phyloP scores from a whole-genome alignment of 1,140 invertebrate genomes.

The Euwallacea similis region DNA sequence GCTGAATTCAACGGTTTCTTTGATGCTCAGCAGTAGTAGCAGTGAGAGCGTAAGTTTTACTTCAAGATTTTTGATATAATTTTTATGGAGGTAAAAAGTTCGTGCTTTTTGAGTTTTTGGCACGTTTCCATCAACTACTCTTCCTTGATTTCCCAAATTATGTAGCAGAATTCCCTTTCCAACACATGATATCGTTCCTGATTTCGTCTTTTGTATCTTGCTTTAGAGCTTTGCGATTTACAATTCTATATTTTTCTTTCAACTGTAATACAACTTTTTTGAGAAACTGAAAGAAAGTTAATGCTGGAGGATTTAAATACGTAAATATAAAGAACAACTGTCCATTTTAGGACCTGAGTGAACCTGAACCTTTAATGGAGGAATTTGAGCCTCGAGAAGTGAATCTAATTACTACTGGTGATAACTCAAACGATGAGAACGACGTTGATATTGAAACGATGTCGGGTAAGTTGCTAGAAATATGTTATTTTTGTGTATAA shows the following conservation, averaged over 20 bases:
- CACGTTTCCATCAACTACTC: background rate
- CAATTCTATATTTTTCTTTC: no score
- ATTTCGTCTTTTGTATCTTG: no score
- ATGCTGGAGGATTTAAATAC: background rate
- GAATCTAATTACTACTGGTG: slow-evolving; percentile 53
- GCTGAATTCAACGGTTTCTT: slow-evolving; percentile 49
- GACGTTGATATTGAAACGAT: slow-evolving; percentile 70
- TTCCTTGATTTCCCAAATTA: background rate
- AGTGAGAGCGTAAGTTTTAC: slow-evolving; percentile 51
- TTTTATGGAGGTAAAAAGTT: background rate
- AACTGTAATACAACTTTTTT: background rate
- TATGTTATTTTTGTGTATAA: background rate
- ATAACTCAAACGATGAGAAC: slow-evolving; percentile 53
- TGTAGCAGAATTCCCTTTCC: no score
- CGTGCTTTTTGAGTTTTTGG: background rate
- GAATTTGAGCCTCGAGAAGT: slow-evolving; percentile 56
- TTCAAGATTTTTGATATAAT: background rate
- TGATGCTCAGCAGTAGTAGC: slow-evolving; percentile 56
- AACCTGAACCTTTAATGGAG: slow-evolving; percentile 66
- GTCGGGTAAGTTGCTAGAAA: slow-evolving; percentile 62
- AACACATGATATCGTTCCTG: no score
- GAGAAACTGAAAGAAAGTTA: background rate
- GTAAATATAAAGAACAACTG: background rate
- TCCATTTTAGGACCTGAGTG: slow-evolving; percentile 69
- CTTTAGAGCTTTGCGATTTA: no score